Evolutionary conservation across 2,113 vertebrate species (phyloP).

Genomic region (Echinops telfairi): DNA sequence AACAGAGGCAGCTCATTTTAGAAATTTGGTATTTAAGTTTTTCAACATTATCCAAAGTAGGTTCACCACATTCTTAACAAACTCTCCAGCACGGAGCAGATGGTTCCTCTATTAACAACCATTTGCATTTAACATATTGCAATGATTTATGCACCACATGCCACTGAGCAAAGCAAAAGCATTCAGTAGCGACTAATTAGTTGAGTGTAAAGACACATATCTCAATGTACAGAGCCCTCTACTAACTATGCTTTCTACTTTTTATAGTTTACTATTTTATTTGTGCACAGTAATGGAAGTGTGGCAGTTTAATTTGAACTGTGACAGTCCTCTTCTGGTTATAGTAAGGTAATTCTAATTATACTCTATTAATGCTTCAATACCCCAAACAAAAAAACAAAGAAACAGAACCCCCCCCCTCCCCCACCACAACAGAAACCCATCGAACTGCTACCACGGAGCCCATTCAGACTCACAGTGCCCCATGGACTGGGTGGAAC

Average conservation of each 20-base stretch:
- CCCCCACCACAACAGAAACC: too few species aligned
- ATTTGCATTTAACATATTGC: slow-evolving; percentile 90
- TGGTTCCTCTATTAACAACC: slow-evolving; percentile 88
- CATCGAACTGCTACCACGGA: too few species aligned
- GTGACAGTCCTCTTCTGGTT: slow-evolving; percentile 12
- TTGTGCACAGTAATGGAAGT: slow-evolving; percentile 61
- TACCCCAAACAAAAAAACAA: not conserved
- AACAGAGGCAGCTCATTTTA: slow-evolving; percentile 86
- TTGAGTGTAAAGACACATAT: slow-evolving; percentile 83
- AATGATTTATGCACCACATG: slow-evolving; percentile 89
- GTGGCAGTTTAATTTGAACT: slow-evolving; percentile 72
- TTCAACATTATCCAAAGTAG: slow-evolving; percentile 83
- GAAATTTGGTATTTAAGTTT: slow-evolving; percentile 87
- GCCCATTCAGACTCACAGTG: too few species aligned
- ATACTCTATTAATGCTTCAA: slow-evolving; percentile 59
- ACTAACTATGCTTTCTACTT: slow-evolving; percentile 77
- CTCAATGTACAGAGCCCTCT: slow-evolving; percentile 77
- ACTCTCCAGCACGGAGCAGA: slow-evolving; percentile 87
- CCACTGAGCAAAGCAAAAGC: slow-evolving; percentile 85
- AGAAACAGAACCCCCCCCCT: too few species aligned
- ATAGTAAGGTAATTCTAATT: slow-evolving; percentile 33
- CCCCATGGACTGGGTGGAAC: too few species aligned
- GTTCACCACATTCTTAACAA: slow-evolving; percentile 84
- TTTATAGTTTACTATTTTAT: slow-evolving; percentile 74
- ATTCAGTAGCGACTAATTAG: slow-evolving; percentile 86